These are phyloP conservation scores for Nyctalus aviator DNA, from an alignment of 2,797 vertebrate species.

Conservation along the genomic window DNA sequence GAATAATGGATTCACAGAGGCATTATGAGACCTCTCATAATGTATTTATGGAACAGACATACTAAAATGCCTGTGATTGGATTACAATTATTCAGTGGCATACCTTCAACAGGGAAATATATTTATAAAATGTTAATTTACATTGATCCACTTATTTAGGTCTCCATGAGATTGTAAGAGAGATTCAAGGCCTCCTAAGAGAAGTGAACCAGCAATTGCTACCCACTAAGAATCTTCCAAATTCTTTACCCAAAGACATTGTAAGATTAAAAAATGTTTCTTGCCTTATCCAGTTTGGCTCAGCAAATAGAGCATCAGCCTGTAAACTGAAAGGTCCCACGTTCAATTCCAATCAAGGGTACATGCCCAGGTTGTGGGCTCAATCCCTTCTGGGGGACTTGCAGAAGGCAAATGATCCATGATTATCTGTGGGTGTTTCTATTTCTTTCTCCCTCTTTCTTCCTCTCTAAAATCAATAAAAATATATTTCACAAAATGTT, in stretches of 20 bases:
- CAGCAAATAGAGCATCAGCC: no score
- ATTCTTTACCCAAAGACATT: neutral
- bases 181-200: neutral
- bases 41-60: neutral
- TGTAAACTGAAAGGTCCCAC: no score
- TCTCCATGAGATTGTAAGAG: neutral
- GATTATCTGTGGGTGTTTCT: no score
- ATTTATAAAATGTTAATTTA: slow-evolving; percentile 32
- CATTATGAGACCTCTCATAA: neutral
- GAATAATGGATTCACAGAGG: neutral
- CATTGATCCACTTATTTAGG: neutral
- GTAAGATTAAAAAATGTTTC: neutral
- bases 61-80: neutral
- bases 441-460: no score
- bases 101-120: neutral
- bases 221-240: neutral
- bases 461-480: no score
- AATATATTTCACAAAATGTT: neutral
- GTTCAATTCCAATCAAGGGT: no score
- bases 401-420: no score
- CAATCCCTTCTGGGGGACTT: no score
- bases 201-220: neutral
- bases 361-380: no score
- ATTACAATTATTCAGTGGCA: slow-evolving; percentile 1
- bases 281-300: neutral